Evolutionary conservation across 2,888 invertebrate genomes (phyloP).

Genomic region (Cantharis rufa): DNA sequence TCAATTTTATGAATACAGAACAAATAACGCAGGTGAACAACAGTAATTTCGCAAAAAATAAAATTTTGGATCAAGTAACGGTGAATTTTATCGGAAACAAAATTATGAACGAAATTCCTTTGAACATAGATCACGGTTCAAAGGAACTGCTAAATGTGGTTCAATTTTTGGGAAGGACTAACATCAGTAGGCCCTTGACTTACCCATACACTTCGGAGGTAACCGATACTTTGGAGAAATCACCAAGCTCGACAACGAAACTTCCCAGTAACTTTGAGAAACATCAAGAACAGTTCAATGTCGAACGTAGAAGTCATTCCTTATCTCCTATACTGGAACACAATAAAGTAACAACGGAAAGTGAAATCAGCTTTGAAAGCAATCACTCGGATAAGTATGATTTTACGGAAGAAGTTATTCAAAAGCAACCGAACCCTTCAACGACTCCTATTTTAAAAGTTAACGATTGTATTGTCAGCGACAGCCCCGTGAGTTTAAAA

Average conservation of each 20-base stretch:
- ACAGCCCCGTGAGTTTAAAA: constrained; percentile 9
- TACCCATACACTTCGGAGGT: constrained; percentile 63
- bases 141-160: constrained; percentile 39
- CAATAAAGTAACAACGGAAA: neutral
- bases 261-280: neutral
- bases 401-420: constrained; percentile 5
- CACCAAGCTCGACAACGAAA: neutral
- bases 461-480: constrained; percentile 38
- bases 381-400: constrained; percentile 14
- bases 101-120: constrained; percentile 26
- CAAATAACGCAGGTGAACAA: constrained; percentile 53
- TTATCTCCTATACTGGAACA: constrained; percentile 1
- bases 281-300: constrained; percentile 1
- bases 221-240: constrained; percentile 2
- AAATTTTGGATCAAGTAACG: constrained; percentile 46
- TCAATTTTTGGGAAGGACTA: constrained; percentile 50
- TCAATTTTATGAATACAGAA: constrained; percentile 49
- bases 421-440: neutral
- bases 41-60: constrained; percentile 53
- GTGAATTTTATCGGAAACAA: constrained; percentile 34
- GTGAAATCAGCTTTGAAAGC: constrained; percentile 7
- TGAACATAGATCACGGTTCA: constrained; percentile 25
- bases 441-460: constrained; percentile 22
- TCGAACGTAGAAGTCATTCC: constrained; percentile 11
- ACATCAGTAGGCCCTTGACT: constrained; percentile 67